Evolutionary conservation across 2,797 vertebrate species (phyloP).

Genomic region (Hylomyscus alleni): DNA sequence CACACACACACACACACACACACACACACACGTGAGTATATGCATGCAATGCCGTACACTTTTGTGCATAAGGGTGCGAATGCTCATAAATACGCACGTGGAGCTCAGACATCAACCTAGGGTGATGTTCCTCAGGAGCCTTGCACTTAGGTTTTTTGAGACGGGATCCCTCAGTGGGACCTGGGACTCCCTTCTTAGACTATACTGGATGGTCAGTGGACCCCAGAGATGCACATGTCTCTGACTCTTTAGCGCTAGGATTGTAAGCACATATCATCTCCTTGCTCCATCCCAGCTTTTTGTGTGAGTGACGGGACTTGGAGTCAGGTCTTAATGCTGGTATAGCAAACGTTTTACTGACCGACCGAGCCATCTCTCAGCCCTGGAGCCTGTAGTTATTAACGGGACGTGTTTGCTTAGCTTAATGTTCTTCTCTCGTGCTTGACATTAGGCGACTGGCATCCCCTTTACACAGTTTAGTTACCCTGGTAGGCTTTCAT

Average conservation of each 20-base stretch:
- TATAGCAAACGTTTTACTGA: background rate
- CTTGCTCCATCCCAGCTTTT: background rate
- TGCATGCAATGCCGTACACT: too few species aligned
- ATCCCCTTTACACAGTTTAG: background rate
- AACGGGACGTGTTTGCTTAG: background rate
- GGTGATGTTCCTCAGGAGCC: background rate
- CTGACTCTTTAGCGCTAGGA: background rate
- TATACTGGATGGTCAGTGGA: background rate
- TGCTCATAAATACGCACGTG: background rate
- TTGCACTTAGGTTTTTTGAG: background rate
- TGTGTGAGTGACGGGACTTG: background rate
- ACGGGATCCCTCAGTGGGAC: background rate
- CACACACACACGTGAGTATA: fast-evolving
- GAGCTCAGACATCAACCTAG: background rate
- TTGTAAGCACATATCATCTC: background rate
- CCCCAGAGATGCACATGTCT: background rate
- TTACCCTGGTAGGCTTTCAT: background rate
- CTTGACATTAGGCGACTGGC: background rate
- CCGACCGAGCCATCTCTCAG: background rate
- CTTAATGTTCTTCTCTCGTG: background rate
- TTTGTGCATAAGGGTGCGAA: too few species aligned
- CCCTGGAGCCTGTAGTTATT: background rate
- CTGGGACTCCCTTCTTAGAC: background rate
- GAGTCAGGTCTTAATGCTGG: background rate
- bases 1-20: too few species aligned